Evolutionary conservation across 2,888 invertebrate genomes (phyloP).

Genomic region (Exephanes ischioxanthus): DNA sequence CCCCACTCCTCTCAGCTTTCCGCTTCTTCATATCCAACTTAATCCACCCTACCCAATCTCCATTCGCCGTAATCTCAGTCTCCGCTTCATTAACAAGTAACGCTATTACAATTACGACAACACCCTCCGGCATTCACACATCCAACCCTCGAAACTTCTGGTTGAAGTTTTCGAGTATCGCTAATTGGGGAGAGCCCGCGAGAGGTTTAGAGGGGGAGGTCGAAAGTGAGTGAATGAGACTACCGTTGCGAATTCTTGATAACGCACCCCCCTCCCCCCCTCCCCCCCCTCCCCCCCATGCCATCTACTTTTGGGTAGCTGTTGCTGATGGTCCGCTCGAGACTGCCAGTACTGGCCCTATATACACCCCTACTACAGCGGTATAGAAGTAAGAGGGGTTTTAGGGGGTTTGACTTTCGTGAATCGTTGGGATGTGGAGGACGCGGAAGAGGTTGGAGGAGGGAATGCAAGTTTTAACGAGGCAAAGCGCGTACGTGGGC

Average conservation of each 20-base stretch:
- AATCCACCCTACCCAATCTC: not conserved
- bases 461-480: slow-evolving; percentile 71
- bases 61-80: not conserved
- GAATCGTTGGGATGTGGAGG: slow-evolving; percentile 38
- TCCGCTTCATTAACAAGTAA: slow-evolving; percentile 17
- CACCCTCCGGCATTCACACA: not conserved
- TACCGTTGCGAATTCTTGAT: slow-evolving; percentile 69
- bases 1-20: not conserved
- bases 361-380: not conserved
- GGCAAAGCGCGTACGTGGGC: slow-evolving; percentile 62
- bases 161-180: slow-evolving; percentile 60
- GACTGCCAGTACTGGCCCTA: not conserved
- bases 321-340: slow-evolving; percentile 18
- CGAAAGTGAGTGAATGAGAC: slow-evolving; percentile 20
- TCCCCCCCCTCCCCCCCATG: slow-evolving; percentile 20
- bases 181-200: slow-evolving; percentile 58
- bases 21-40: not conserved
- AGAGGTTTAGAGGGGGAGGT: slow-evolving; percentile 6
- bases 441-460: slow-evolving; percentile 35
- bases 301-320: slow-evolving; percentile 4
- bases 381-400: not conserved
- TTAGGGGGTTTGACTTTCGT: slow-evolving; percentile 20
- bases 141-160: slow-evolving; percentile 1
- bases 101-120: slow-evolving; percentile 25
- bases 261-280: slow-evolving; percentile 40